Conservation (phyloP, 2,888 invertebrate genomes). For the Heliconius charithonia region DNA sequence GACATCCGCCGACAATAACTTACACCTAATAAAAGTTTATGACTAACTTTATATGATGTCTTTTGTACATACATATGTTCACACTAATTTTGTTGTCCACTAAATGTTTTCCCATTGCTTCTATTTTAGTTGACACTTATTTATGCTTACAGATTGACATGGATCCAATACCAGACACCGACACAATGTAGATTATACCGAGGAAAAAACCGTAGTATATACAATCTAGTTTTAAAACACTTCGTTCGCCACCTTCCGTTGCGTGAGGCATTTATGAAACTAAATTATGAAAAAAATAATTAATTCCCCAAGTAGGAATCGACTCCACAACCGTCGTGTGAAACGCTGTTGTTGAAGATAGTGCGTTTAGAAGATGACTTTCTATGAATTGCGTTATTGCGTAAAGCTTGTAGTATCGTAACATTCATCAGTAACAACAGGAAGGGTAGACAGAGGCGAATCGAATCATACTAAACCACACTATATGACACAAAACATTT, state of each 20-base stretch:
- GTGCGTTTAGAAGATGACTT: not conserved
- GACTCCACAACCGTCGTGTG: too few species aligned
- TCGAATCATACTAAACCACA: too few species aligned
- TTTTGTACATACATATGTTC: constrained; percentile 19
- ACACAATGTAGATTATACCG: too few species aligned
- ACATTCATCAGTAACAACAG: constrained; percentile 1
- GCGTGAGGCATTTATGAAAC: too few species aligned
- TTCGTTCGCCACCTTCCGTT: too few species aligned
- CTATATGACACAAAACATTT: too few species aligned
- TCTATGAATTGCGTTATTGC: constrained; percentile 19
- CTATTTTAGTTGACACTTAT: not conserved
- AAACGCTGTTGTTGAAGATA: not conserved
- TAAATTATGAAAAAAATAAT: too few species aligned
- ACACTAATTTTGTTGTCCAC: constrained; percentile 3
- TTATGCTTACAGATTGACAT: too few species aligned
- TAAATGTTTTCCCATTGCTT: not conserved
- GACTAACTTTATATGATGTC: constrained; percentile 16
- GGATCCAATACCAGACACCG: too few species aligned
- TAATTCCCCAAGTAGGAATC: too few species aligned
- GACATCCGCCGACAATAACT: constrained; percentile 32
- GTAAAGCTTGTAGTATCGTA: constrained; percentile 25
- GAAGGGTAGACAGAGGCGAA: not conserved
- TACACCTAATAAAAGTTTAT: constrained; percentile 22
- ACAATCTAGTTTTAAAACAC: too few species aligned
- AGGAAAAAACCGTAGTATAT: too few species aligned